Evolutionary conservation across 2,113 vertebrate species (phyloP), one percentile per base, ranked within the genome.

Genomic region (Macrotus californicus): DNA sequence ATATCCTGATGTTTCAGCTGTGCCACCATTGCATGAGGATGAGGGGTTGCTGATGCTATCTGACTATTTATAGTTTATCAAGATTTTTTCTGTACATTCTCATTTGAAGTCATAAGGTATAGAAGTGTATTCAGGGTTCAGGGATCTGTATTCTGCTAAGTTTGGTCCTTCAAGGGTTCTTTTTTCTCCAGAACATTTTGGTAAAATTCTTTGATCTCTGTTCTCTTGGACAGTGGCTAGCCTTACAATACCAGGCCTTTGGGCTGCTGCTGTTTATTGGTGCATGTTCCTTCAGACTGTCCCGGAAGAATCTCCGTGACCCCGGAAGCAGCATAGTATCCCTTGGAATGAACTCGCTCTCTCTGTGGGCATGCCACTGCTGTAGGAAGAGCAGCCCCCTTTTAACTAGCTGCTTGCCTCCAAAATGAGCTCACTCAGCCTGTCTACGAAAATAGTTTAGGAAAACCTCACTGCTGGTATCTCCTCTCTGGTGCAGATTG

Each of bases 401-500:
- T 87, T 66, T 75, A 92, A 73, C 75, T 67, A 73, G 56, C 87
- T 87, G 76, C 66, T 94, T 81, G 36, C 34, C 73, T 94, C 54
- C 93, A 87, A 59, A 80, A 64, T 77, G 94, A 92, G 67, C 93
- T 96, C 13, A 14, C 36, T 69, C 79, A 88, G 31, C 90, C 81
- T 91, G 9, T 90, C 84, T 94, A 26, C 77, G 91, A 7, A 76
- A 77, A 7, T 76, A 84, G 67, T 83, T 75, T 86, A 92, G 88
- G 50, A 94, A 86, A 95, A 59, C 82, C 88, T 97, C 95, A 96
- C 75, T 96, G 87, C 94, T 95, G 79, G 22, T 97, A 22, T 96
- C 95, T 97, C 81, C 91, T 97, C 91, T 96, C 88, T 91, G 96
- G 94, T 98, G 41, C 97, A 99, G 99, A 99, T 99, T 82, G 99